A percentile compares a stretch with the other conserved stretches of the same genome.
phyloP scores from a whole-genome alignment of 2,888 invertebrate species.

The Eurytoma adleriae region DNA sequence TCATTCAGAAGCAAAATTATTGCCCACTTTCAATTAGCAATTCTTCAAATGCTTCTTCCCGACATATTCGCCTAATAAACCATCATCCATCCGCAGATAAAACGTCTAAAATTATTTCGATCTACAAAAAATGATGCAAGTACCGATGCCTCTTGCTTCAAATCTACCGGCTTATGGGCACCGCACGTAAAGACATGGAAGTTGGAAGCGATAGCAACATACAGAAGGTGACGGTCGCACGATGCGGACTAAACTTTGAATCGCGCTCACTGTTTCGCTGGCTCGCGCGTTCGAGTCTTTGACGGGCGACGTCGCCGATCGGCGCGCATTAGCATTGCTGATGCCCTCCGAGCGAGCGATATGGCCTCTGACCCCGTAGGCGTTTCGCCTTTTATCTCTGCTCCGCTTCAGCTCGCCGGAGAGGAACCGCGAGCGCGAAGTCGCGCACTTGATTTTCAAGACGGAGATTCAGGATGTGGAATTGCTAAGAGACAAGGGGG shows the following conservation, averaged over 20 bases:
- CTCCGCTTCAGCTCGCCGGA: not conserved
- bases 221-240: not conserved
- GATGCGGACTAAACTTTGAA: not conserved
- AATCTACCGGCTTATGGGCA: no score
- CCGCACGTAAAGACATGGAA: no score
- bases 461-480: not conserved
- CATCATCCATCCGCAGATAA: no score
- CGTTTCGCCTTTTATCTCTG: constrained; percentile 10
- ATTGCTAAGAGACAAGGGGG: no score
- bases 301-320: not conserved
- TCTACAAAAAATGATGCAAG: not conserved
- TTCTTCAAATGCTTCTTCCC: no score
- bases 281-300: not conserved
- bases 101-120: no score
- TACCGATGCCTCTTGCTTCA: not conserved
- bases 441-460: not conserved
- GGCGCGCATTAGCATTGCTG: constrained; percentile 28
- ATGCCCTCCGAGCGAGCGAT: constrained; percentile 13
- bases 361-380: constrained; percentile 8
- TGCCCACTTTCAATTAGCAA: no score
- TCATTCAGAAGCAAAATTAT: no score
- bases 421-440: not conserved
- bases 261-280: not conserved
- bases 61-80: no score
- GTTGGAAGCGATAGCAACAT: no score